These are phyloP conservation scores for Athrips mouffetella DNA, from an alignment of 2,888 invertebrate genomes.

Conservation along the genomic window DNA sequence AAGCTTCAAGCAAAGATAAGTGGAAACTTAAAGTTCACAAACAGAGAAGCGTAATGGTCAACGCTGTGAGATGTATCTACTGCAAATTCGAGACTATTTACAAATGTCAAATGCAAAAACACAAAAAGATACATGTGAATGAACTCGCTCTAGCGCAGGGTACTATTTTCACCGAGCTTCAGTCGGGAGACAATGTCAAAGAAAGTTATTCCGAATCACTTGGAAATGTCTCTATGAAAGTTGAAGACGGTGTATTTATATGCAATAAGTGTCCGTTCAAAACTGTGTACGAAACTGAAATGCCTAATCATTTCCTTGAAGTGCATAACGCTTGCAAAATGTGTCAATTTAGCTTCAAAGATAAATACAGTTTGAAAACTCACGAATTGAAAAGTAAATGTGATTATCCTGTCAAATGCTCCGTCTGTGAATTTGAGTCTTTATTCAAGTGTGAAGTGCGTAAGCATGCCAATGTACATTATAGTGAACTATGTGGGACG, in stretches of 20 bases:
- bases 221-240: background rate
- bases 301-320: conserved; percentile 50
- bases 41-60: conserved; percentile 40
- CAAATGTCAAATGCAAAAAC: conserved; percentile 50
- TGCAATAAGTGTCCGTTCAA: conserved; percentile 56
- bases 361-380: conserved; percentile 49
- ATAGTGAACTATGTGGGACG: background rate
- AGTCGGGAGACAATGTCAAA: no score
- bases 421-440: conserved; percentile 12
- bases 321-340: conserved; percentile 43
- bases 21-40: conserved; percentile 59
- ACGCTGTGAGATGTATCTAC: conserved; percentile 36
- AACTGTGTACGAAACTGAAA: conserved; percentile 52
- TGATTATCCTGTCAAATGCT: background rate
- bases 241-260: background rate
- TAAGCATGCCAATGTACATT: background rate
- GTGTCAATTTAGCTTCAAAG: conserved; percentile 52
- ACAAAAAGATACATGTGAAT: conserved; percentile 29
- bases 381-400: conserved; percentile 43
- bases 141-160: no score
- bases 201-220: background rate
- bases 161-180: no score
- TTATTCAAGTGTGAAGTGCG: background rate
- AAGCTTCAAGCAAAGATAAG: conserved; percentile 46
- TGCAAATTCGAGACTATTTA: conserved; percentile 49